Evolutionary conservation across 2,797 vertebrate genomes (phyloP), one percentile per base, ranked within the genome.

Genomic region (Coregonus ussuriensis): DNA sequence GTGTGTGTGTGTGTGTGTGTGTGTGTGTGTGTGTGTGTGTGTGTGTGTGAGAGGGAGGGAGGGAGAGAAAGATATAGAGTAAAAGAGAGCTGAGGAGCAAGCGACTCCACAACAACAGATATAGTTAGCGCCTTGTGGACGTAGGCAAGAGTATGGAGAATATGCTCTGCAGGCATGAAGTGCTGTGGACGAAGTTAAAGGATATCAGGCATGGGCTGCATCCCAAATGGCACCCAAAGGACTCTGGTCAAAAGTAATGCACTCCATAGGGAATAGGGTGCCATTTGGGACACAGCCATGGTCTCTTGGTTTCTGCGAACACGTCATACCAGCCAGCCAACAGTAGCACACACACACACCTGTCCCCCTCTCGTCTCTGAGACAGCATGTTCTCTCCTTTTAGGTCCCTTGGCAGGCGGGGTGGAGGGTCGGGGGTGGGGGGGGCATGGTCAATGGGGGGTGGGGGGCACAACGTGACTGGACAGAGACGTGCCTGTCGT

Each of bases 311-410:
- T 88, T 88, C 83, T 71, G 51, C 83, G 80, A 59, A 87, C 86
- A 89, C 80, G 35, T 86, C 77, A 62, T 82, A 41, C 16, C 85
- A 77, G 72, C 65, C 15, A 62, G 89, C 88, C 79, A 65, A 70
- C 18, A 72, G 76, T 90, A 90, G 89, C 91, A 59, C n/a, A n/a
- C 25, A 25, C 54, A n/a, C 56, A 59, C 94, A 97, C 95, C 97
- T 98, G 97, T 95, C 95, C 89, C 77, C 0, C 59, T 82, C 95
- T 94, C 91, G 92, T 97, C 96, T 96, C 83, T 77, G 84, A 91
- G 91, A 92, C 91, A 82, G 94, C 93, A 74, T 87, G 90, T 94
- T 88, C 92, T 94, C 91, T 96, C 96, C 96, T 97, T 96, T 95
- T 96, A 95, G 95, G 94, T 93, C 90, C 79, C 47, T 16, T 47